Conservation (phyloP, 2,113 vertebrate species). For the Cyrtonyx montezumae region DNA sequence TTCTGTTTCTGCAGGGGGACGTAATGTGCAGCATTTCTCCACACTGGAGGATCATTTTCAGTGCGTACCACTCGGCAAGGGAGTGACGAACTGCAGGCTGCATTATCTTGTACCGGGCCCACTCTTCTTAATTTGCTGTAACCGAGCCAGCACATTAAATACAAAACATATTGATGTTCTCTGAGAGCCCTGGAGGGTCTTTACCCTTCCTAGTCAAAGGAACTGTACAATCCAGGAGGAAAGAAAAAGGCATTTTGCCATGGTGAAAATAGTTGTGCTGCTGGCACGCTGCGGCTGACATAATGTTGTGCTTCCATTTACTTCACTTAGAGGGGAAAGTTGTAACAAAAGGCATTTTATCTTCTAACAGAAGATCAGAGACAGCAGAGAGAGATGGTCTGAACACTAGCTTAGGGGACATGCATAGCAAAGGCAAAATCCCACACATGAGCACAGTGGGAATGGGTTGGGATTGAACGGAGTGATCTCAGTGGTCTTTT, state of each 20-base stretch:
- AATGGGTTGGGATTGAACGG: too few relatives aligned
- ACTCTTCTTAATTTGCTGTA: constrained; percentile 84
- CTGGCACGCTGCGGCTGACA: constrained; percentile 35
- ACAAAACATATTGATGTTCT: constrained; percentile 86
- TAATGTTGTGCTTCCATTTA: constrained; percentile 7
- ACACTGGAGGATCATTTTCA: constrained; percentile 82
- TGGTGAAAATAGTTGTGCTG: constrained; percentile 1
- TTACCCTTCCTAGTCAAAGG: constrained; percentile 81
- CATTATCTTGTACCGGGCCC: constrained; percentile 77
- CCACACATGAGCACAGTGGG: too few relatives aligned
- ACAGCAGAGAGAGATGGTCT: not conserved
- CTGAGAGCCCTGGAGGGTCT: constrained; percentile 81
- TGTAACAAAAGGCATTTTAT: constrained; percentile 18
- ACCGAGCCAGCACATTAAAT: constrained; percentile 84
- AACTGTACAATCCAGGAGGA: constrained; percentile 71
- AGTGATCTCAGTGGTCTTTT: too few relatives aligned
- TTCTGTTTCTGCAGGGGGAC: constrained; percentile 81
- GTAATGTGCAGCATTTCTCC: constrained; percentile 78
- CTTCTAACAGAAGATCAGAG: not conserved
- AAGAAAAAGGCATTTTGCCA: constrained; percentile 70
- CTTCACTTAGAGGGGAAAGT: constrained; percentile 44
- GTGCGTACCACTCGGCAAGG: constrained; percentile 72
- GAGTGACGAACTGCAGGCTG: constrained; percentile 75
- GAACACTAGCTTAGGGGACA: not conserved
- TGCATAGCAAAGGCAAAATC: not conserved